Evolutionary conservation across 1,140 invertebrate genomes (phyloP).

Genomic region (Drosophila nigrodunni): DNA sequence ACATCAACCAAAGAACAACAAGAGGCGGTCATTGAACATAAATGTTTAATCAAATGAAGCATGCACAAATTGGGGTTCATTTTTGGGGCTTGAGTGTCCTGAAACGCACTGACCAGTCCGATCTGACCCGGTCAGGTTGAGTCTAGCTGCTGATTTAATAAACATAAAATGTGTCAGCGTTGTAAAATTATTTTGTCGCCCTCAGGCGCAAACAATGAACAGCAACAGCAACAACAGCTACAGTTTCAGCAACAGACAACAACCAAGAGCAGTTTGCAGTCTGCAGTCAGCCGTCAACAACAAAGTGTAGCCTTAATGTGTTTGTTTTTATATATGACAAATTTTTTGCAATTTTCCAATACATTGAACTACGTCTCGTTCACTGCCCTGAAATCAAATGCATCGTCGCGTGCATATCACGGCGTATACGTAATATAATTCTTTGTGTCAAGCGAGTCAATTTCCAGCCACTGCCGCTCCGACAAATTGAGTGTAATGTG

Average conservation of each 20-base stretch:
- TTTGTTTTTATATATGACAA: constrained; percentile 63
- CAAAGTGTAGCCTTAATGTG: constrained; percentile 62
- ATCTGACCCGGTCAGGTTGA: constrained; percentile 27
- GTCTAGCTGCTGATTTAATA: constrained; percentile 70
- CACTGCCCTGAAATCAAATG: constrained; percentile 40
- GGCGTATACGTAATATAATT: constrained; percentile 67
- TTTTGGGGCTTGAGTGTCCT: constrained; percentile 44
- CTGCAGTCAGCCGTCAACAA: constrained; percentile 38
- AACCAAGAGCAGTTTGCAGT: constrained; percentile 32
- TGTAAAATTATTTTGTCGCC: constrained; percentile 82
- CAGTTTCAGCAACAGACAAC: constrained; percentile 38
- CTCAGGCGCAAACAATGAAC: constrained; percentile 55
- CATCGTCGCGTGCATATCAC: constrained; percentile 51
- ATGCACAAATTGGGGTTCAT: constrained; percentile 77
- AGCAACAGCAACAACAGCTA: constrained; percentile 6
- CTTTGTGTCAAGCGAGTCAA: constrained; percentile 54
- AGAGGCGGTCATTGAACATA: constrained; percentile 65
- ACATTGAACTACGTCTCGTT: constrained; percentile 62
- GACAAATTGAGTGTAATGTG: constrained; percentile 52
- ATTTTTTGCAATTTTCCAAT: constrained; percentile 75
- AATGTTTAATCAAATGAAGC: constrained; percentile 83
- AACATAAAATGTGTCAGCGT: constrained; percentile 81
- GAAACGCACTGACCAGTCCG: constrained; percentile 13
- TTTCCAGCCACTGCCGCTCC: constrained; percentile 28
- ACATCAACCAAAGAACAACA: constrained; percentile 35